Evolutionary conservation across 2,113 vertebrate genomes (phyloP), one percentile per base, ranked within the genome.

Genomic region (Gnathonemus longibarbis): DNA sequence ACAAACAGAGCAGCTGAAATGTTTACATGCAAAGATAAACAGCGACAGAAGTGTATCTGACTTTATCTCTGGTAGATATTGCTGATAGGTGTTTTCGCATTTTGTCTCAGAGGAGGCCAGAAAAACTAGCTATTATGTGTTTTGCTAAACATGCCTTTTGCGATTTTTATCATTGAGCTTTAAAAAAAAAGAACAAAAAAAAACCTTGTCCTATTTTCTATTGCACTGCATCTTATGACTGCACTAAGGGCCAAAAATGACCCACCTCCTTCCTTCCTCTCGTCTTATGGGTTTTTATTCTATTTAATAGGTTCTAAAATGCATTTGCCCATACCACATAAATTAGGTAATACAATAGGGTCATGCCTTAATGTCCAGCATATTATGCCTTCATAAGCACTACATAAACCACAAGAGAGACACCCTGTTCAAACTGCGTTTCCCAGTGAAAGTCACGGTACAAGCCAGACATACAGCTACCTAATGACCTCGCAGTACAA

Each of bases 301-400:
- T 19, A 39, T 77, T 77, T 77, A 31, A 77, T 77, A 77, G 31
- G 11, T 80, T 17, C 15, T 39, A 80, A 80, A 35, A 80, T 70
- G 62, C 62, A 70, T 70, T 31, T 70, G n/a, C n/a, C 27, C n/a
- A 70, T 70, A 42, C 35, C 35, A 77, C 70, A 39, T 80, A 19
- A 80, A 17, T 80, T 80, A 80, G 1, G 35, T 42, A 42, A 15
- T 42, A 31, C 15, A 35, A 80, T 19, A 80, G 2, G 35, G 35
- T 42, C 74, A 42, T 80, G 35, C 15, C 74, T 19, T 39, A 80
- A 42, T 42, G 42, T 19, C 35, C 35, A 80, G 17, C 17, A 19
- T 80, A 42, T 80, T 80, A 80, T 80, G 35, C 74, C 74, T 80
- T 80, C 74, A 80, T 80, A 80, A 80, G 35, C 74, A 80, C 74